Evolutionary conservation across 2,888 invertebrate species (phyloP).

Genomic region (Chirona hameri): DNA sequence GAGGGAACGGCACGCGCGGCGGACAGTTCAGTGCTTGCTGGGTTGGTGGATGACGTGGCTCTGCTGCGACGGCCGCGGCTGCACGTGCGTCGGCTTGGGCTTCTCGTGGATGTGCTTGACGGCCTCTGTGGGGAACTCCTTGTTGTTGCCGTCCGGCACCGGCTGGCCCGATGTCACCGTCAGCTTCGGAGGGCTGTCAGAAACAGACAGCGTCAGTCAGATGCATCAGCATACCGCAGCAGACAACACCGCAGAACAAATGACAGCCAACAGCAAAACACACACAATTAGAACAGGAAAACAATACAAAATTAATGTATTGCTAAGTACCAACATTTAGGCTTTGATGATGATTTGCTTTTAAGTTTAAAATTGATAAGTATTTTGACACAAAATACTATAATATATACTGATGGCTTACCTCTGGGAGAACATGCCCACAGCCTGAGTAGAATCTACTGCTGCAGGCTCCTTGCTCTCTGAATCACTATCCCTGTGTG

Average conservation of each 20-base stretch:
- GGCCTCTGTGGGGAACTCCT: conserved; percentile 13
- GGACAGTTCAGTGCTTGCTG: not conserved
- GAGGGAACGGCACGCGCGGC: not conserved
- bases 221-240: too few relatives aligned
- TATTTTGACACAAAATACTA: too few relatives aligned
- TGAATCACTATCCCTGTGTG: not conserved
- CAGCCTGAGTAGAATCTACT: not conserved
- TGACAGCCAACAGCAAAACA: too few relatives aligned
- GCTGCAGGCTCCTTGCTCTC: not conserved
- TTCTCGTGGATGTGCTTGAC: conserved; percentile 9
- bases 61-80: not conserved
- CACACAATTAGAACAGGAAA: too few relatives aligned
- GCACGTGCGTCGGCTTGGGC: not conserved
- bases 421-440: conserved; percentile 24
- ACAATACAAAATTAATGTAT: too few relatives aligned
- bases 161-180: conserved; percentile 24
- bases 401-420: not conserved
- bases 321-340: too few relatives aligned
- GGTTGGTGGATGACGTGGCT: conserved; percentile 2
- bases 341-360: too few relatives aligned
- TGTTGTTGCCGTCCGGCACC: not conserved
- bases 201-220: too few relatives aligned
- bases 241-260: too few relatives aligned
- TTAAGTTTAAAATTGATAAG: too few relatives aligned
- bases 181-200: not conserved